Evolutionary conservation across 2,797 vertebrate genomes (phyloP), one percentile per base, ranked within the genome.

Genomic region (Dryobates pubescens): DNA sequence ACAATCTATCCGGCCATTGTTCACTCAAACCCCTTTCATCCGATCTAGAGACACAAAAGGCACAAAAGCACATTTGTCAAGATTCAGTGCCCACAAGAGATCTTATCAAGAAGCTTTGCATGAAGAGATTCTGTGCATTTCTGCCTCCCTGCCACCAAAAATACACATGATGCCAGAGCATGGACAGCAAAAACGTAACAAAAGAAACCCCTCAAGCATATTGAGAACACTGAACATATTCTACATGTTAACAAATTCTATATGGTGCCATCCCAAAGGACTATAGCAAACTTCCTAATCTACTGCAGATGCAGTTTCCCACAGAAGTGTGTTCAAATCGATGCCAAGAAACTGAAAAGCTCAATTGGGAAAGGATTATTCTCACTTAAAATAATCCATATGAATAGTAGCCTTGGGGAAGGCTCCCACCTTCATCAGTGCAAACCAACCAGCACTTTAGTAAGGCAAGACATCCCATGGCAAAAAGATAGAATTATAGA

Each of bases 401-500:
- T 29, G 43, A 86, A 70, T 4, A 49, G 7, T 57, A 49, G 53
- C 30, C 17, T 26, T 27, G 7, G 43, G 20, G 4, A 88, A 76
- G 2, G 2, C 10, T 86, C 22, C 26, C 16, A 47, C 5, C 3
- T 13, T 67, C 4, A 38, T 3, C 9, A 64, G 5, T 6, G 3
- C 68, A 91, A 75, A 87, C 18, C 14, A 75, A 41, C 9, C 23
- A 81, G 14, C 10, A 82, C 16, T 17, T 94, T 41, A 76, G 38
- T 20, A 74, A 80, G 10, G 16, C 17, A 51, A 18, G 0, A 1
- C 3, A 5, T 3, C 16, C 19, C 16, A 47, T 18, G 17, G 38
- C 36, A 30, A 34, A 86, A 76, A 76, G 18, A 32, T 32, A 8
- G 38, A 38, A 38, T 38, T 12, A 38, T 38, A 38, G 38, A 38